These are phyloP conservation scores for Bubo bubo DNA, from an alignment of 2,113 vertebrate genomes.

Conservation along the genomic window DNA sequence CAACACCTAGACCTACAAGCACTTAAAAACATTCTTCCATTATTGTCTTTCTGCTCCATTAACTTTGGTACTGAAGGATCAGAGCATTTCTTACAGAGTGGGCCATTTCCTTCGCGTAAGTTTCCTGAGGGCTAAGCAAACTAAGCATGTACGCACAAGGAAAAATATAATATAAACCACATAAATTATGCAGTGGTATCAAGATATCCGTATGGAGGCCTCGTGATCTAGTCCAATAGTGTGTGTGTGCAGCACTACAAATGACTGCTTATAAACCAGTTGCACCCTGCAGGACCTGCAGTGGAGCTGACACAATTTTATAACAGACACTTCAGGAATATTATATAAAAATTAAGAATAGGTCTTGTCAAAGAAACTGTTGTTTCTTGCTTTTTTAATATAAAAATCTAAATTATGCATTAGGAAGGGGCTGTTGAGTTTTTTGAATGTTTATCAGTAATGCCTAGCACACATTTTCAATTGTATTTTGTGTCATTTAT, in stretches of 20 bases:
- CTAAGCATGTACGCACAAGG: background rate
- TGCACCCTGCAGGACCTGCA: background rate
- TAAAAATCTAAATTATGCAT: background rate
- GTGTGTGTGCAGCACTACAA: background rate
- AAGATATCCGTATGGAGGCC: background rate
- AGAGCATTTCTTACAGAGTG: background rate
- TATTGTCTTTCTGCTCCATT: background rate
- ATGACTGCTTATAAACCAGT: background rate
- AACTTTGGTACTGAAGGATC: background rate
- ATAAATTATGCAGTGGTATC: background rate
- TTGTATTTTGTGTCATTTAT: no score
- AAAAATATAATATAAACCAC: background rate
- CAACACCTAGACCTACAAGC: background rate
- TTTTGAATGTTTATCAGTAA: background rate
- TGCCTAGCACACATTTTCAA: rapidly evolving
- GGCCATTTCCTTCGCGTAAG: background rate
- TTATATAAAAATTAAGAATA: background rate
- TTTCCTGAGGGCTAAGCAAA: background rate
- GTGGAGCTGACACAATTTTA: background rate
- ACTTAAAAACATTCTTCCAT: background rate
- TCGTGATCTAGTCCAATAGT: rapidly evolving
- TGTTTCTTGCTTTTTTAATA: background rate
- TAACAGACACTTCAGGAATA: no score
- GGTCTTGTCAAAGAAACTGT: background rate
- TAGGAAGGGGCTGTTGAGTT: background rate